Conservation (phyloP, 2,888 invertebrate genomes). For the Brenthis ino region DNA sequence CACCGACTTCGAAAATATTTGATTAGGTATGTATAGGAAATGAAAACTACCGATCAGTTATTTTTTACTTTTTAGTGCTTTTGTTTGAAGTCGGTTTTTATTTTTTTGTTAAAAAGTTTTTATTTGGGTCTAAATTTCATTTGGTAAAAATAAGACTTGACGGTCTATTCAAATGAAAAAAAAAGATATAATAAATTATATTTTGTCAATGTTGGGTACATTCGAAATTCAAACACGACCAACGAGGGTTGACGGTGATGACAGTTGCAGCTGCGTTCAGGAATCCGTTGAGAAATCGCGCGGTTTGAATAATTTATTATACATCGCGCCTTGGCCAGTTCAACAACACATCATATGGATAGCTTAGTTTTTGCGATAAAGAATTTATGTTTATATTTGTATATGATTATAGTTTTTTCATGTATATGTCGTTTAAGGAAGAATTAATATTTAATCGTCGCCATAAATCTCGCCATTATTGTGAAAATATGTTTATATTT, state of each 20-base stretch:
- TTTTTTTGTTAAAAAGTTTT: too few species aligned
- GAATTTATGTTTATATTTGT: background rate
- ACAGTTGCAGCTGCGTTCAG: slow-evolving; percentile 75
- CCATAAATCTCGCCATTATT: too few species aligned
- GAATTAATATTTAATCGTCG: background rate
- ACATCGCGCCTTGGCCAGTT: slow-evolving; percentile 43
- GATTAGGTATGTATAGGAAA: too few species aligned
- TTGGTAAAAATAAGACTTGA: too few species aligned
- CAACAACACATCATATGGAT: slow-evolving; percentile 19
- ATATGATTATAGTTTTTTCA: background rate
- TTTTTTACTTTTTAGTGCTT: too few species aligned
- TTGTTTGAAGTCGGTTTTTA: too few species aligned
- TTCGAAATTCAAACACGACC: slow-evolving; percentile 67
- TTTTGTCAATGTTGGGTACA: slow-evolving; percentile 20
- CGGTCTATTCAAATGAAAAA: too few species aligned
- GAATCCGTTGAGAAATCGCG: slow-evolving; percentile 79
- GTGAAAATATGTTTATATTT: too few species aligned
- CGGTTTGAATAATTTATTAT: slow-evolving; percentile 72
- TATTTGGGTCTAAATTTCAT: too few species aligned
- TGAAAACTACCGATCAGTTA: too few species aligned
- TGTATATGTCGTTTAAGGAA: background rate
- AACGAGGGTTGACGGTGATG: slow-evolving; percentile 71
- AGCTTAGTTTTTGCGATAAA: slow-evolving; percentile 5
- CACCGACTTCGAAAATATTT: too few species aligned
- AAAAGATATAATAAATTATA: too few species aligned